Conservation (phyloP, 2,888 invertebrate species). For the Synanthedon vespiformis region DNA sequence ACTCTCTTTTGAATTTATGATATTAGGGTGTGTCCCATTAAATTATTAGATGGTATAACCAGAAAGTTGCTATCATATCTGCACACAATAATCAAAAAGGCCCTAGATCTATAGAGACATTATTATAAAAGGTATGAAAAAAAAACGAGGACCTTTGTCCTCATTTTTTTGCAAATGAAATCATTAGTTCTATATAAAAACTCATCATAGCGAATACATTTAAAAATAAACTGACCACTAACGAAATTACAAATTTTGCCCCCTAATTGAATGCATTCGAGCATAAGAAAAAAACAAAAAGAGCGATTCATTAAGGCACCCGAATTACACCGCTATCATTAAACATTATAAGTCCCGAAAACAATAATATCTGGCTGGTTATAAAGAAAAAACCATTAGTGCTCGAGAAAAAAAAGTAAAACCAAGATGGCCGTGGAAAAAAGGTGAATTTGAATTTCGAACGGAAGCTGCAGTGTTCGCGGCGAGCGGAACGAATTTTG, state of each 20-base stretch:
- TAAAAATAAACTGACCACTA: background rate
- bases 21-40: too few species aligned
- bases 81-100: too few species aligned
- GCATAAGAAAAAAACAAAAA: slow-evolving; percentile 7
- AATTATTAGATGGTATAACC: too few species aligned
- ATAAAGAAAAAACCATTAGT: slow-evolving; percentile 25
- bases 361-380: slow-evolving; percentile 33
- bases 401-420: slow-evolving; percentile 16
- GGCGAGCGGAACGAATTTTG: slow-evolving; percentile 52
- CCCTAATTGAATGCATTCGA: slow-evolving; percentile 10
- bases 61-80: too few species aligned
- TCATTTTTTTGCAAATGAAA: too few species aligned
- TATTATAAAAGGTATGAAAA: too few species aligned
- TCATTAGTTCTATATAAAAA: too few species aligned
- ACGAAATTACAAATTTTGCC: slow-evolving; percentile 3
- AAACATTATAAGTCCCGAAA: slow-evolving; percentile 35
- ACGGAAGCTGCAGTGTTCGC: slow-evolving; percentile 49
- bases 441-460: slow-evolving; percentile 50
- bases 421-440: slow-evolving; percentile 19
- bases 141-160: too few species aligned
- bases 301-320: slow-evolving; percentile 31
- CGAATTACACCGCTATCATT: slow-evolving; percentile 41
- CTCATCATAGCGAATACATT: too few species aligned
- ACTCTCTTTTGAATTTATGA: too few species aligned
- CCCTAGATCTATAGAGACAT: too few species aligned